Evolutionary conservation across 2,113 vertebrate genomes (phyloP).

Genomic region (Cairina moschata): DNA sequence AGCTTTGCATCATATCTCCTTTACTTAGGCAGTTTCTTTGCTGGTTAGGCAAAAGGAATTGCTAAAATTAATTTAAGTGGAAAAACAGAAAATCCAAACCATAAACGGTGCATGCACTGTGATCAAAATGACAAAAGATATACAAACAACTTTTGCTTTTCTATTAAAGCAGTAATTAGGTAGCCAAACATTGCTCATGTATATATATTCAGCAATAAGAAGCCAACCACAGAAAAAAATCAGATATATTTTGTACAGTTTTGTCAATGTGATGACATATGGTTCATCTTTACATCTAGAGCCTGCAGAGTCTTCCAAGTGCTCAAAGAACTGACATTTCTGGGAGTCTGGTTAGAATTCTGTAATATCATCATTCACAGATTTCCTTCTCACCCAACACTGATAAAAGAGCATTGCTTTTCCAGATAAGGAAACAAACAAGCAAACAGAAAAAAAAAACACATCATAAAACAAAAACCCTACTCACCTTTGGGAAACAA

Average conservation of each 20-base stretch:
- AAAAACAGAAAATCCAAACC: neutral
- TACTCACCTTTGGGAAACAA: neutral
- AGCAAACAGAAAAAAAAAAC: accelerated
- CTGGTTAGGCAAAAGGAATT: neutral
- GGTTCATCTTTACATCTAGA: neutral
- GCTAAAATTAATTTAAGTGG: neutral
- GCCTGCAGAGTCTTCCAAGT: neutral
- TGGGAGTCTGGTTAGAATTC: neutral
- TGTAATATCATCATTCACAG: neutral
- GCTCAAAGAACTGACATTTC: neutral
- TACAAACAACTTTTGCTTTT: neutral
- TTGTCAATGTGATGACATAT: constrained; percentile 28
- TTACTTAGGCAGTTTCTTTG: neutral
- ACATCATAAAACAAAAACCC: neutral
- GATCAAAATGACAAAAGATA: neutral
- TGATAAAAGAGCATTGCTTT: neutral
- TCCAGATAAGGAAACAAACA: neutral
- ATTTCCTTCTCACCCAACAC: neutral
- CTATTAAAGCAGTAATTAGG: neutral
- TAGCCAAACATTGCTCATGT: neutral
- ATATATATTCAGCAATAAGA: neutral
- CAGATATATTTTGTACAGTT: neutral
- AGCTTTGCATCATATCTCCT: neutral
- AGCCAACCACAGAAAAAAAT: neutral
- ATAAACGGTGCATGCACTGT: neutral